Conservation (phyloP, 2,888 invertebrate species). For the Syrista parreyssii region DNA sequence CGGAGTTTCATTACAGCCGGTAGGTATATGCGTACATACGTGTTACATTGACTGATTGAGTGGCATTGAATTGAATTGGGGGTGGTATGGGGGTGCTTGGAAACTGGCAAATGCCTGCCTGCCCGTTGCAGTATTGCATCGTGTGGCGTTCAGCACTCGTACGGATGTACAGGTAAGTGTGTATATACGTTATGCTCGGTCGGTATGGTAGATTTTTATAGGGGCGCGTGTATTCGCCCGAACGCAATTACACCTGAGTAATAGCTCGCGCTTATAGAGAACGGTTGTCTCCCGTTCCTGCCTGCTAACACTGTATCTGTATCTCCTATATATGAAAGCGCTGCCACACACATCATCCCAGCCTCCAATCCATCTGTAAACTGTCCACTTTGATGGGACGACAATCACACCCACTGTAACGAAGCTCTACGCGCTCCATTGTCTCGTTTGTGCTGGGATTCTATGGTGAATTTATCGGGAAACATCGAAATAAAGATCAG, state of each 20-base stretch:
- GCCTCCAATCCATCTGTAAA: conserved; percentile 63
- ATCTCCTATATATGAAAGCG: neutral
- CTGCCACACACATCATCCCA: neutral
- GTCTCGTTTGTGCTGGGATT: conserved; percentile 27
- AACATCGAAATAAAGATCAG: conserved; percentile 56
- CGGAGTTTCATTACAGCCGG: conserved; percentile 23
- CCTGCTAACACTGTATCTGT: neutral
- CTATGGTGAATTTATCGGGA: conserved; percentile 51
- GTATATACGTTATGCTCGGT: conserved; percentile 10
- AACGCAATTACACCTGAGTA: conserved; percentile 61
- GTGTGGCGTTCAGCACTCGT: neutral
- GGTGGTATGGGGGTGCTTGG: conserved; percentile 33
- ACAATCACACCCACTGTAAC: conserved; percentile 62
- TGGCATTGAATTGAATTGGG: conserved; percentile 64
- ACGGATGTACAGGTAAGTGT: conserved; percentile 6
- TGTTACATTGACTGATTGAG: conserved; percentile 65
- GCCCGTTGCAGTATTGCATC: conserved; percentile 36
- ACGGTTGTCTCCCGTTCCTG: neutral
- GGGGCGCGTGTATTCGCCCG: conserved; percentile 18
- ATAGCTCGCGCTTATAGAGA: conserved; percentile 38
- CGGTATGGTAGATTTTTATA: conserved; percentile 1
- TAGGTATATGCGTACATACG: conserved; percentile 47
- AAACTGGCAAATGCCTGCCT: conserved; percentile 52
- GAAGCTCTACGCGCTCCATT: conserved; percentile 35
- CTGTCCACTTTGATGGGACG: conserved; percentile 65